phyloP scores from a whole-genome alignment of 2,888 invertebrate genomes.

The Syrista parreyssii region DNA sequence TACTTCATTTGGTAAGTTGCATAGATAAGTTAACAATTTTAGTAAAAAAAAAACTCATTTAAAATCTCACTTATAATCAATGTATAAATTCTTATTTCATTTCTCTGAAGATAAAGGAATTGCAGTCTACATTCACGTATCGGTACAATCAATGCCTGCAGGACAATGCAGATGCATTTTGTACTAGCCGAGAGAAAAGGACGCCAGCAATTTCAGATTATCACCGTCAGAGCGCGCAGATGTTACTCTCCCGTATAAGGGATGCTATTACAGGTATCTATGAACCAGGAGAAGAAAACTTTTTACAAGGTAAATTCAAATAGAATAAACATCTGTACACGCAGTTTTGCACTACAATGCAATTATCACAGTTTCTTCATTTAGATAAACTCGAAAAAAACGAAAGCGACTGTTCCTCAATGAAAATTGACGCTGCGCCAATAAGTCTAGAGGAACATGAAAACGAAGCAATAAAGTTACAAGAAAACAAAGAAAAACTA shows the following conservation, averaged over 20 bases:
- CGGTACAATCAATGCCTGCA: background rate
- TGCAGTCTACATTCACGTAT: background rate
- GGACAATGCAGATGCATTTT: background rate
- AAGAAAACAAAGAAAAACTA: background rate
- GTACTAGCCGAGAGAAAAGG: background rate
- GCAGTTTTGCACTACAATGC: background rate
- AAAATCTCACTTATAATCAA: background rate
- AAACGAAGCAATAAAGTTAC: background rate
- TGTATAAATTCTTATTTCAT: background rate
- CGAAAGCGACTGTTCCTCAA: background rate
- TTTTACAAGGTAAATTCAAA: background rate
- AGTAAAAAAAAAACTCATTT: background rate
- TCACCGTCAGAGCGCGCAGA: background rate
- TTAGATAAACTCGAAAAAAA: background rate
- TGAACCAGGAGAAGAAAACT: background rate
- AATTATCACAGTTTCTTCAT: background rate
- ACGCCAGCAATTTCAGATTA: background rate
- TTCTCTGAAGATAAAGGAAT: background rate
- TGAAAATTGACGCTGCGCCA: background rate
- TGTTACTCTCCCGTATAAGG: background rate
- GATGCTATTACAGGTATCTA: background rate
- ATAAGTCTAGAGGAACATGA: background rate
- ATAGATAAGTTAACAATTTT: background rate
- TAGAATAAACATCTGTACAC: background rate
- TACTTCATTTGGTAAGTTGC: background rate